phyloP scores from a whole-genome alignment of 2,888 invertebrate species.

The Ditula angustiorana region DNA sequence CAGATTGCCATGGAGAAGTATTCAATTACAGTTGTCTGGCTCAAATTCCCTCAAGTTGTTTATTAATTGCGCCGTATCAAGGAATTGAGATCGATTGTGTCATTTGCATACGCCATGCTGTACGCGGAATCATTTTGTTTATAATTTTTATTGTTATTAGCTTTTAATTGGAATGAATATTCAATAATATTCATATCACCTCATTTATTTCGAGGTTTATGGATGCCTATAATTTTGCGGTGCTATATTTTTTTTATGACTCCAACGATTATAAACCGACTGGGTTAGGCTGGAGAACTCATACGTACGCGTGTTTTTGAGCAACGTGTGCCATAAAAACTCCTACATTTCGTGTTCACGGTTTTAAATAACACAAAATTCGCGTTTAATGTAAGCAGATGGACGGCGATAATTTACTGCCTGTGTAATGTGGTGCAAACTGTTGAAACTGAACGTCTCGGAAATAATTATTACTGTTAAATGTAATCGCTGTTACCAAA shows the following conservation, averaged over 20 bases:
- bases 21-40: slow-evolving; percentile 29
- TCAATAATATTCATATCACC: slow-evolving; percentile 7
- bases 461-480: slow-evolving; percentile 32
- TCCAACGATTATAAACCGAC: slow-evolving; percentile 15
- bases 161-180: slow-evolving; percentile 13
- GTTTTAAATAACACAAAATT: slow-evolving; percentile 61
- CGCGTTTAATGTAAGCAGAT: slow-evolving; percentile 64
- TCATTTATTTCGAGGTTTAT: slow-evolving; percentile 2
- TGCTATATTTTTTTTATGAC: slow-evolving; percentile 19
- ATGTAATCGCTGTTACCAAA: slow-evolving; percentile 9
- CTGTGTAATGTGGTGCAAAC: slow-evolving; percentile 52
- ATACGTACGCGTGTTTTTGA: slow-evolving; percentile 41
- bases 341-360: slow-evolving; percentile 53
- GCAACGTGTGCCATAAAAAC: slow-evolving; percentile 58
- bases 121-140: neutral
- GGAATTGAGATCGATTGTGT: slow-evolving; percentile 18
- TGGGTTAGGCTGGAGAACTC: slow-evolving; percentile 48
- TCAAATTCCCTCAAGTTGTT: slow-evolving; percentile 6
- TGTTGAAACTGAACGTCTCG: slow-evolving; percentile 57
- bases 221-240: slow-evolving; percentile 10
- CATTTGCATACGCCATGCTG: slow-evolving; percentile 9
- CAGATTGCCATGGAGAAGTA: slow-evolving; percentile 32
- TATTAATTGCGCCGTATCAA: neutral
- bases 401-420: slow-evolving; percentile 65
- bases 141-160: slow-evolving; percentile 6